A percentile compares a stretch with the other conserved stretches of the same genome.
Conservation (phyloP, 2,797 vertebrate genomes). For the Falco cherrug region DNA sequence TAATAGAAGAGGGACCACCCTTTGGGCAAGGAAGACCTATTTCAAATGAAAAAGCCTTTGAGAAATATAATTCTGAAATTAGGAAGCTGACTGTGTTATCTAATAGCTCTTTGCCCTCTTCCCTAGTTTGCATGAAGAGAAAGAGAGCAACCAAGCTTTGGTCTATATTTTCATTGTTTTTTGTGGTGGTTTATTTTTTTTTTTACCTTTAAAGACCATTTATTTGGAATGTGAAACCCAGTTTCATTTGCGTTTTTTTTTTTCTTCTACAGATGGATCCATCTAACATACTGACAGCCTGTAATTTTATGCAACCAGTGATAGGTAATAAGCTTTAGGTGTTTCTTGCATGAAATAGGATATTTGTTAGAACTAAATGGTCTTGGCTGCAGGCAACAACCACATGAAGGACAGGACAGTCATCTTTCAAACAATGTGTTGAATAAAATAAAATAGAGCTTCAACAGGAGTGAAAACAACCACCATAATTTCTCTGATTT, state of each 20-base stretch:
- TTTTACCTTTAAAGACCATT: not conserved
- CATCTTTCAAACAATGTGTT: not conserved
- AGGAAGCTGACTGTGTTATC: not conserved
- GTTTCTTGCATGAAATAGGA: not conserved
- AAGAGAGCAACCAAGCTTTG: not conserved
- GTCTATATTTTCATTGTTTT: not conserved
- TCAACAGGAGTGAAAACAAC: not conserved
- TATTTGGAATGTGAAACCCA: not conserved
- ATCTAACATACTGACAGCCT: conserved; percentile 21
- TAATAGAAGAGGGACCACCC: not conserved
- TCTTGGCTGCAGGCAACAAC: not conserved
- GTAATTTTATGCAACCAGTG: conserved; percentile 18
- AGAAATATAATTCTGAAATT: not conserved
- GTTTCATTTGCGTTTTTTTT: not conserved
- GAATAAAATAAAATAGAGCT: not conserved
- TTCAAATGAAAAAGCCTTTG: not conserved
- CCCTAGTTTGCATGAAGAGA: not conserved
- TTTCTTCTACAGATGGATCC: conserved; percentile 18
- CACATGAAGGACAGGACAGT: not conserved
- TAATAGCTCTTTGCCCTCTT: not conserved
- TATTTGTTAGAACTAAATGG: not conserved
- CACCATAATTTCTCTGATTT: not conserved
- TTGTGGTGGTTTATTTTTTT: not conserved
- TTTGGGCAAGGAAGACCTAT: not conserved
- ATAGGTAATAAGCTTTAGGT: conserved; percentile 7